These are phyloP conservation scores for Oxyscelio sp. DNA, from an alignment of 2,888 invertebrate genomes.

Conservation along the genomic window DNA sequence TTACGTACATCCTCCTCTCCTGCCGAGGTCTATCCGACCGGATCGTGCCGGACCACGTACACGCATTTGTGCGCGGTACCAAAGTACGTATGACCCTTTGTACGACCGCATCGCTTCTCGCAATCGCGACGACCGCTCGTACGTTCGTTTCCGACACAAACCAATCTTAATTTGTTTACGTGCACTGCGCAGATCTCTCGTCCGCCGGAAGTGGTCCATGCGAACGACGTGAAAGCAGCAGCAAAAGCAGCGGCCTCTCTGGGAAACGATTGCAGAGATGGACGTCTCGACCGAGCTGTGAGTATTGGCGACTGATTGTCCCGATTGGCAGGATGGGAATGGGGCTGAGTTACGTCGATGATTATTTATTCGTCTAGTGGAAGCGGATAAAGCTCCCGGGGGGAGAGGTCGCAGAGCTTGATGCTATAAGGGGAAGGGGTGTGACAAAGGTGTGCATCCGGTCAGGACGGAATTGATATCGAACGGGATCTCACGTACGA, in stretches of 20 bases:
- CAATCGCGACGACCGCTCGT: constrained; percentile 1
- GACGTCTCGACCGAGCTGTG: constrained; percentile 87
- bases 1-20: constrained; percentile 86
- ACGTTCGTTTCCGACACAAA: constrained; percentile 24
- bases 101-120: constrained; percentile 52
- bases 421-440: too few species aligned
- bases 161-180: constrained; percentile 22
- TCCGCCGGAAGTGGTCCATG: constrained; percentile 88
- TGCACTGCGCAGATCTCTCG: constrained; percentile 86
- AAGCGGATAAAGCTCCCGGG: too few species aligned
- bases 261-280: constrained; percentile 79
- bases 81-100: constrained; percentile 66
- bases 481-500: too few species aligned
- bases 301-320: constrained; percentile 77
- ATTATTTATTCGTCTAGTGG: too few species aligned
- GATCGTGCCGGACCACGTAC: constrained; percentile 58
- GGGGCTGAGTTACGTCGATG: neutral
- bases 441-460: too few species aligned
- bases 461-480: too few species aligned
- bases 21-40: constrained; percentile 71
- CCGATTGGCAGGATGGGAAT: constrained; percentile 21
- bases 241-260: constrained; percentile 68
- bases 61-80: constrained; percentile 58
- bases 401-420: too few species aligned
- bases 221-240: constrained; percentile 79